Percentiles rank a stretch among this genome's conserved stretches.
These are phyloP conservation scores for Polylopha cassiicola DNA, from an alignment of 2,888 invertebrate genomes.

Conservation along the genomic window DNA sequence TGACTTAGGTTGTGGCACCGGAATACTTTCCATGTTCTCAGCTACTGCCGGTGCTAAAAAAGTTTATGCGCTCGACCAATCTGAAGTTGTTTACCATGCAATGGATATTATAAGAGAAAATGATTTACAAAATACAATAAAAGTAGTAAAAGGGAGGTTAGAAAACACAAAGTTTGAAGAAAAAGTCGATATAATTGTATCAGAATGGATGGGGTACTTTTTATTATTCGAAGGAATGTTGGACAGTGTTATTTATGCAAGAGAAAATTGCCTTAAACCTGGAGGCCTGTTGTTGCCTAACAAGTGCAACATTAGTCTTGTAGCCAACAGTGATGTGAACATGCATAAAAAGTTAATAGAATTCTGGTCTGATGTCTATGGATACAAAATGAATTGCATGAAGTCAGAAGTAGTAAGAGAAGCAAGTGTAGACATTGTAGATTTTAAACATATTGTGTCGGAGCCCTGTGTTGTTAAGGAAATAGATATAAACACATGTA, in stretches of 20 bases:
- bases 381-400: conserved; percentile 95
- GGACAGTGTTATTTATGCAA: conserved; percentile 93
- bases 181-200: conserved; percentile 93
- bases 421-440: conserved; percentile 74
- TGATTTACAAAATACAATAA: conserved; percentile 82
- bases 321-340: conserved; percentile 86
- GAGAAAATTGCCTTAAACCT: conserved; percentile 86
- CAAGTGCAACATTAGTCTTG: conserved; percentile 87
- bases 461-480: conserved; percentile 80
- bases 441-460: conserved; percentile 80
- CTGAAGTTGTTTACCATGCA: conserved; percentile 96
- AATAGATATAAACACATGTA: conserved; percentile 87
- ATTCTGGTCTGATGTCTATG: conserved; percentile 96
- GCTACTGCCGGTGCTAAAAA: conserved; percentile 94
- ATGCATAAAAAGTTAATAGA: conserved; percentile 84
- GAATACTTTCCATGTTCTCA: conserved; percentile 98
- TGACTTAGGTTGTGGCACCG: conserved; percentile 98
- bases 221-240: conserved; percentile 97
- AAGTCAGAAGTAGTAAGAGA: conserved; percentile 89
- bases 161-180: conserved; percentile 89
- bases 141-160: conserved; percentile 88
- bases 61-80: conserved; percentile 96
- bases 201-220: conserved; percentile 99
- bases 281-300: conserved; percentile 90
- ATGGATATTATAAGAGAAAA: conserved; percentile 96